These are phyloP conservation scores for Polydrusus tereticollis DNA, from an alignment of 2,888 invertebrate species.

Conservation along the genomic window DNA sequence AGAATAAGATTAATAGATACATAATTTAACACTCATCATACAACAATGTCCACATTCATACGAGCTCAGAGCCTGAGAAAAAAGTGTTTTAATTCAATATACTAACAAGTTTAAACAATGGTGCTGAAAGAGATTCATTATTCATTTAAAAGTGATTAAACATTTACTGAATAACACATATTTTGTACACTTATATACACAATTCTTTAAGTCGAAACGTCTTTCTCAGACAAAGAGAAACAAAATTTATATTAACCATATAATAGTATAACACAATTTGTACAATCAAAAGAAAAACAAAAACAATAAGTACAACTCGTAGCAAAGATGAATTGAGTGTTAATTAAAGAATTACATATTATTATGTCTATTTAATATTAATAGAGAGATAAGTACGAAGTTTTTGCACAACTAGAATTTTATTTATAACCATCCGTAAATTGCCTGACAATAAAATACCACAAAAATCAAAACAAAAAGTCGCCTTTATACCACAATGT, in stretches of 20 bases:
- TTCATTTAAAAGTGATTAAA: constrained; percentile 54
- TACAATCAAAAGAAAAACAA: constrained; percentile 71
- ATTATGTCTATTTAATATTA: constrained; percentile 45
- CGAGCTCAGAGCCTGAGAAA: constrained; percentile 59
- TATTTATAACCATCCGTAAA: constrained; percentile 53
- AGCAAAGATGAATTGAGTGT: constrained; percentile 72
- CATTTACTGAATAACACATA: constrained; percentile 56
- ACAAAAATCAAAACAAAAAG: neutral
- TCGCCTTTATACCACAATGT: neutral
- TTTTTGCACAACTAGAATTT: constrained; percentile 60
- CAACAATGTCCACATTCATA: constrained; percentile 63
- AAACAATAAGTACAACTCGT: constrained; percentile 76
- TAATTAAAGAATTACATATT: constrained; percentile 55
- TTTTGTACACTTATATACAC: constrained; percentile 60
- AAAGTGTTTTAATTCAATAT: constrained; percentile 33
- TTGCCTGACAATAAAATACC: neutral
- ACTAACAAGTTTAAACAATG: constrained; percentile 50
- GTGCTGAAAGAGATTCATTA: constrained; percentile 57
- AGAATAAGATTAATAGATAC: constrained; percentile 66
- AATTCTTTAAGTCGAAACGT: constrained; percentile 41
- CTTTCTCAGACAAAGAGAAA: constrained; percentile 59
- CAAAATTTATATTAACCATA: constrained; percentile 61
- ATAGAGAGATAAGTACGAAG: constrained; percentile 60
- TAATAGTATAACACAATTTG: constrained; percentile 74
- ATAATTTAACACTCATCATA: constrained; percentile 65